Conservation (phyloP, 2,797 vertebrate genomes). For the Saxicola maurus region DNA sequence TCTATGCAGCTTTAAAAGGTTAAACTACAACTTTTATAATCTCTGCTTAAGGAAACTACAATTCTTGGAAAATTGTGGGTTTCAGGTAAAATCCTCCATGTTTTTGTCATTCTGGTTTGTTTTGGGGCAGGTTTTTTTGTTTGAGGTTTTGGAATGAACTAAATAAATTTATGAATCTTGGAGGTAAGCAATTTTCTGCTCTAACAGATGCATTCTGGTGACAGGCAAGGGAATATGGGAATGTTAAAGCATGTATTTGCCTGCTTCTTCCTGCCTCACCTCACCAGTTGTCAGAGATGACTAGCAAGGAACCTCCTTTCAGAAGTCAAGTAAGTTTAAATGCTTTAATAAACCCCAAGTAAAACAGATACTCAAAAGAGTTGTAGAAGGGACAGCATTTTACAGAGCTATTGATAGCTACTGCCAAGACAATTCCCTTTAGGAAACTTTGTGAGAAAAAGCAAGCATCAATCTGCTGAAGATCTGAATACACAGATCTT, state of each 20-base stretch:
- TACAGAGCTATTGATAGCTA: neutral
- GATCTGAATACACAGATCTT: neutral
- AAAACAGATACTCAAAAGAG: neutral
- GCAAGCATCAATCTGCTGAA: neutral
- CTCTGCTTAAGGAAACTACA: neutral
- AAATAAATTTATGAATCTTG: neutral
- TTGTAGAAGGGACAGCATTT: neutral
- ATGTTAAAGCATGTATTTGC: neutral
- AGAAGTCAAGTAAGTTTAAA: neutral
- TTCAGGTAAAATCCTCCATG: neutral
- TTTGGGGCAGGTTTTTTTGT: fast-evolving
- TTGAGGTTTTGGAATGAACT: neutral
- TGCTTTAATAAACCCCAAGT: neutral
- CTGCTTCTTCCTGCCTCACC: neutral
- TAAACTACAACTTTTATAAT: neutral
- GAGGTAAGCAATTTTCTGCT: neutral
- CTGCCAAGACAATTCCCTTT: neutral
- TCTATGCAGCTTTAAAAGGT: neutral
- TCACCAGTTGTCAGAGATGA: neutral
- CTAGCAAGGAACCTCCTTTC: neutral
- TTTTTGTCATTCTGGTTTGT: neutral
- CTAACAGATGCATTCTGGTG: neutral
- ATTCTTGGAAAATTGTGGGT: neutral
- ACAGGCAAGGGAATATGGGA: neutral
- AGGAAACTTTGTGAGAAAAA: neutral